Evolutionary conservation across 2,888 invertebrate species (phyloP), one percentile per base, ranked within the genome.

Genomic region (Leptarthrus brevirostris): DNA sequence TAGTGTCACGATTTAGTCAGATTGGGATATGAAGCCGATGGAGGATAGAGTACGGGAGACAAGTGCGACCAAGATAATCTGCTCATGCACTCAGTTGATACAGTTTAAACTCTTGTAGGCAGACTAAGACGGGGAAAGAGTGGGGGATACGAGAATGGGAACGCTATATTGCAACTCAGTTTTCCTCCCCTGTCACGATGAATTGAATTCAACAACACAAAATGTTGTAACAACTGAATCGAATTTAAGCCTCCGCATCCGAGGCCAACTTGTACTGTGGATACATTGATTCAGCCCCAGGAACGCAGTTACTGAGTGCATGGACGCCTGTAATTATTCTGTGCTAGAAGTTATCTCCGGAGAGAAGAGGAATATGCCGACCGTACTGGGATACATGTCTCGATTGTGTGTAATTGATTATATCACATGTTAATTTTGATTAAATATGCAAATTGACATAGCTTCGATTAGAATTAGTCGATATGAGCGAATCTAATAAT

Each of bases 341-440:
- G 36, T 36, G 14, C 54, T 52, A 44, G 24, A 36, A 53, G 10
- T 20, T 22, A 30, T 16, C 64, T 36, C 18, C 14, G 12, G 56
- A 24, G 54, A 20, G 54, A 49, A 40, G 30, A 14, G 16, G 16
- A 40, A 24, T 18, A 66, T 49, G 30, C 34, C 66, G 24, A 16
- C 40, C 56, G 66, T 18, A 30, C 52, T 34, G 52, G 58, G 49
- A 71, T 73, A 73, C 58, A 73, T 73, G 69, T 61, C 72, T 78
- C 76, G 77, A 75, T 78, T 74, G 74, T 80, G 81, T 81, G 81
- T 80, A 84, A 84, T 84, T 84, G 84, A 84, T 84, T 84, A 84
- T 84, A 84, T 84, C 84, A 84, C 84, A 84, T 84, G 84, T 84
- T 84, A 84, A 84, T 84, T 84, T 84, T 84, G 84, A 84, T 84